Evolutionary conservation across 2,888 invertebrate genomes (phyloP).

Genomic region (Drosophila kanekoi): DNA sequence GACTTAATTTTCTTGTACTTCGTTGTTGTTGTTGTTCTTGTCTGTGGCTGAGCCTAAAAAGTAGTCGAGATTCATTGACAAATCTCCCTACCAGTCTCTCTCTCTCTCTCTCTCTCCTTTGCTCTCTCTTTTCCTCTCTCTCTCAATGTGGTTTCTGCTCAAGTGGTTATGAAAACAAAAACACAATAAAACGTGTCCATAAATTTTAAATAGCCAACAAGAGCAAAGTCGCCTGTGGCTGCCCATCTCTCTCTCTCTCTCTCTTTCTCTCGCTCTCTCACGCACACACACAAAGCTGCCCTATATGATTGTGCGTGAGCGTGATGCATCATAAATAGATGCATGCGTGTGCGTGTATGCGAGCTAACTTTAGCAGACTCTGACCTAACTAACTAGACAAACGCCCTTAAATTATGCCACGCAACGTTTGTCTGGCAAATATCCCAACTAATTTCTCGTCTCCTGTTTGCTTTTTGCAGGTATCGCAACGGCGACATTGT

Average conservation of each 20-base stretch:
- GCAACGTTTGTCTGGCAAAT: conserved; percentile 24
- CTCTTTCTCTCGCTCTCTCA: neutral
- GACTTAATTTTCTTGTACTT: conserved; percentile 65
- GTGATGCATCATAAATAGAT: conserved; percentile 49
- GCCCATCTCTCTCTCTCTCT: neutral
- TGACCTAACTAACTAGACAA: conserved; percentile 33
- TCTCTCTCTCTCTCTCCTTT: neutral
- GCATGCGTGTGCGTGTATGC: conserved; percentile 13
- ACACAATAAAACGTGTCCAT: conserved; percentile 68
- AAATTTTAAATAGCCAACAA: conserved; percentile 70
- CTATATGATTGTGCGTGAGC: conserved; percentile 1
- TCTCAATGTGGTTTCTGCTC: conserved; percentile 22
- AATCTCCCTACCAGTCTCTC: neutral
- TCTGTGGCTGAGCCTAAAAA: conserved; percentile 38
- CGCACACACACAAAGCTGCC: neutral
- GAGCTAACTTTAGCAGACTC: conserved; percentile 7
- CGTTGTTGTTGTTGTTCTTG: conserved; percentile 31
- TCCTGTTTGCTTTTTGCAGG: conserved; percentile 86
- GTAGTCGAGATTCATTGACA: conserved; percentile 44
- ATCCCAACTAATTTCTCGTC: conserved; percentile 19
- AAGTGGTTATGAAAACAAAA: conserved; percentile 61
- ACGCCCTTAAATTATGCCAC: conserved; percentile 56
- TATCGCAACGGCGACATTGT: conserved; percentile 89
- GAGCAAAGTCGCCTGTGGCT: conserved; percentile 11
- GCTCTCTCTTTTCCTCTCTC: neutral